phyloP scores from a whole-genome alignment of 2,888 invertebrate species.

The Sepioteuthis lessoniana region DNA sequence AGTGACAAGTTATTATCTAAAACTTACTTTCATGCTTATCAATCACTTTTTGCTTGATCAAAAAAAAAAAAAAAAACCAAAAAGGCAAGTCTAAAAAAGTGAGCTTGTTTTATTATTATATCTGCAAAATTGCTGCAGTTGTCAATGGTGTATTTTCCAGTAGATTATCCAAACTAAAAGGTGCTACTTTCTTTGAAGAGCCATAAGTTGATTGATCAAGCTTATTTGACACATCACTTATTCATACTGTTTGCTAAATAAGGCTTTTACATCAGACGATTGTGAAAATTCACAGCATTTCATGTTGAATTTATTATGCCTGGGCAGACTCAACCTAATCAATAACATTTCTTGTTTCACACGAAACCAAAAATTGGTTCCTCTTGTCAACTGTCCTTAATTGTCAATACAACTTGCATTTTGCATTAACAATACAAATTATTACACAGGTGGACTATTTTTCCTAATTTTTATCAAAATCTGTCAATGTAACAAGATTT shows the following conservation, averaged over 20 bases:
- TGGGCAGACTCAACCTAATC: not conserved
- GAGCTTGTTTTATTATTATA: not conserved
- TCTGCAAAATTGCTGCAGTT: not conserved
- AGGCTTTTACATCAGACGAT: not conserved
- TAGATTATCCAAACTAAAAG: not conserved
- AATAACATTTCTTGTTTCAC: not conserved
- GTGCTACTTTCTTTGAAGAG: not conserved
- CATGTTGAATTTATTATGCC: not conserved
- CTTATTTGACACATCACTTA: conserved; percentile 33
- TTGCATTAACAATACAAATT: not conserved
- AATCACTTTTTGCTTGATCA: too few relatives aligned
- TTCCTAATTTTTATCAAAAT: not conserved
- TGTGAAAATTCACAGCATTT: not conserved
- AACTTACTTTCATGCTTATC: too few relatives aligned
- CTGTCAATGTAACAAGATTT: not conserved
- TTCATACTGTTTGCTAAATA: not conserved
- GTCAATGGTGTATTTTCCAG: not conserved
- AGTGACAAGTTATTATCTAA: too few relatives aligned
- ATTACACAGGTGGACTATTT: not conserved
- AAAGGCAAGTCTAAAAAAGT: not conserved
- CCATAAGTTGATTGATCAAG: not conserved
- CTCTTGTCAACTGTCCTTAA: not conserved
- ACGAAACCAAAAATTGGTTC: not conserved
- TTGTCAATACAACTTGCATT: not conserved
- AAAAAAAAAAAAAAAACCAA: too few relatives aligned